Base-by-base conservation (phyloP, 2,113 vertebrate species). In the Hyaena hyaena region DNA sequence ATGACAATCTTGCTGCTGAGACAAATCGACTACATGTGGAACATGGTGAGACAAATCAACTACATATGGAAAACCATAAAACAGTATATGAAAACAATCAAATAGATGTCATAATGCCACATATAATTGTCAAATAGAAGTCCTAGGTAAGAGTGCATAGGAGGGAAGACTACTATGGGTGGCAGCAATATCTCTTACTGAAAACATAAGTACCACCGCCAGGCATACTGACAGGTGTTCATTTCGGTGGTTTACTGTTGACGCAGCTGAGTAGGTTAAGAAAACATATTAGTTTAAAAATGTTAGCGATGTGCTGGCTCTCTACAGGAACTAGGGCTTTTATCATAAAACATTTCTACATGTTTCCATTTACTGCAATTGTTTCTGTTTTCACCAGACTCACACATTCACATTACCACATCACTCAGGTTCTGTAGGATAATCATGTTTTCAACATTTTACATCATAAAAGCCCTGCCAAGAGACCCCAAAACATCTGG, bases 41-140 rank as follows among this genome's bases (percentile, higher is more conserved):
- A 84, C 39, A 74, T 0, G 1, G 68, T 76, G 10, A 92, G 92
- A 66, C 86, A 86, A 92, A 95, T 95, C 73, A 84, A 55, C 55
- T 50, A 45, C 87, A 85, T 61, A 85, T 66, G n/a, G 80, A 68
- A 92, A 93, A 43, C 26, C 39, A 50, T 96, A 82, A 55, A 43
- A 10, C 6, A 69, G 9, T 76, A 23, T 1, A 71, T 9, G 71
- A 88, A 85, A 96, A 91, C 92, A 90, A 55, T 71, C 48, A 88
- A 91, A 58, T 0, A 81, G 65, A 84, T 23, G n/a, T 45, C 55
- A 95, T 4, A 76, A 43, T 12, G 77, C 65, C 86, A 88, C 28
- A 26, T 3, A 8, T 5, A 79, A 63, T 16, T 76, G 50, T 83
- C 69, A 91, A 43, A 63, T 28, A 9, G 48, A 35, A 88, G 76